phyloP scores from a whole-genome alignment of 2,113 vertebrate genomes.

The Pseudorectes ferrugineus region DNA sequence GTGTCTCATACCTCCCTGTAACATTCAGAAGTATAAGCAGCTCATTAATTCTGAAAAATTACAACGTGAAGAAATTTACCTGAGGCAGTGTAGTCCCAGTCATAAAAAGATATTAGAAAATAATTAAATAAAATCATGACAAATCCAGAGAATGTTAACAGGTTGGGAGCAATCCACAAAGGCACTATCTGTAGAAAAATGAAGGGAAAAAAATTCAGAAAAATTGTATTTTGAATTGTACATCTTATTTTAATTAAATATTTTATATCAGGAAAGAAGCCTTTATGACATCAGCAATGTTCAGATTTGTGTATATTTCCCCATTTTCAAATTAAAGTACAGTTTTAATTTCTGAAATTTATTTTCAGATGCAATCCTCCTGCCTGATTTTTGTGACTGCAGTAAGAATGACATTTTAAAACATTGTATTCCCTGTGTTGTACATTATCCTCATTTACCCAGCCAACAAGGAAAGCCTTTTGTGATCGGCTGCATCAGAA shows the following conservation, averaged over 20 bases:
- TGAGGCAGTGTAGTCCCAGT: constrained; percentile 67
- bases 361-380: background rate
- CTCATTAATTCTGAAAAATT: background rate
- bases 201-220: background rate
- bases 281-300: background rate
- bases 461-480: background rate
- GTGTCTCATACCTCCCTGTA: background rate
- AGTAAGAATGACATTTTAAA: background rate
- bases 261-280: background rate
- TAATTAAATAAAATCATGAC: constrained; percentile 69
- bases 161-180: constrained; percentile 70
- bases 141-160: constrained; percentile 72
- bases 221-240: background rate
- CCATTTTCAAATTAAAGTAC: background rate
- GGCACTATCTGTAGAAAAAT: constrained; percentile 61
- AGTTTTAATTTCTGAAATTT: background rate
- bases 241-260: background rate
- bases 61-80: constrained; percentile 24
- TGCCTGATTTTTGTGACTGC: background rate
- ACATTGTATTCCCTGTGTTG: background rate
- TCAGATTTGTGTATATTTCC: background rate
- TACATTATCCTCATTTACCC: background rate
- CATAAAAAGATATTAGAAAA: constrained; percentile 67
- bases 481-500: background rate
- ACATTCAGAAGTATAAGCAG: background rate